These are phyloP conservation scores for Ptilorrhoa leucosticta DNA, from an alignment of 2,113 vertebrate genomes.

Conservation along the genomic window DNA sequence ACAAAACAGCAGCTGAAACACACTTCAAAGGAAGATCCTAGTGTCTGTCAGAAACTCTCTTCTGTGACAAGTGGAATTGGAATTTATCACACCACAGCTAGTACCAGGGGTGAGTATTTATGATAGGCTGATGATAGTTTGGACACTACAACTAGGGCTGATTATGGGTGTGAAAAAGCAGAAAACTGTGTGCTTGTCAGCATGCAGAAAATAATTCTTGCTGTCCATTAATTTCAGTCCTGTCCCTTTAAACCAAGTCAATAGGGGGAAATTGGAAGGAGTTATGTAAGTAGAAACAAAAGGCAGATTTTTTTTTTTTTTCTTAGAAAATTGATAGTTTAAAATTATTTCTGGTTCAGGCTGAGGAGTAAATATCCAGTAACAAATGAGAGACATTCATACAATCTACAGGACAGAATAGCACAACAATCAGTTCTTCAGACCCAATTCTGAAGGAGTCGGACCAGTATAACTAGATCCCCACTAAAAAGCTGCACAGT, in stretches of 20 bases:
- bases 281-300: background rate
- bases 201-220: background rate
- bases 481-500: background rate
- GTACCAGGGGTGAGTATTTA: background rate
- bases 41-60: background rate
- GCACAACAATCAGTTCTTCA: background rate
- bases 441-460: fast-evolving
- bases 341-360: background rate
- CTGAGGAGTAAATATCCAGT: background rate
- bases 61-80: background rate
- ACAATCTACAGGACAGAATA: background rate
- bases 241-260: background rate
- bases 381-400: background rate
- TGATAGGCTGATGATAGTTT: background rate
- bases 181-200: background rate
- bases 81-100: background rate
- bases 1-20: background rate
- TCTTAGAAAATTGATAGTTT: background rate
- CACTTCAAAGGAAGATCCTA: background rate
- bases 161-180: fast-evolving
- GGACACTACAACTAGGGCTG: background rate
- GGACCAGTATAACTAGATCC: background rate
- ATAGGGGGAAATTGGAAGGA: background rate
- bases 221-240: background rate
- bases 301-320: background rate